Evolutionary conservation across 1,140 invertebrate species (phyloP), one percentile per base, ranked within the genome.

Genomic region (Sycophila sp.): DNA sequence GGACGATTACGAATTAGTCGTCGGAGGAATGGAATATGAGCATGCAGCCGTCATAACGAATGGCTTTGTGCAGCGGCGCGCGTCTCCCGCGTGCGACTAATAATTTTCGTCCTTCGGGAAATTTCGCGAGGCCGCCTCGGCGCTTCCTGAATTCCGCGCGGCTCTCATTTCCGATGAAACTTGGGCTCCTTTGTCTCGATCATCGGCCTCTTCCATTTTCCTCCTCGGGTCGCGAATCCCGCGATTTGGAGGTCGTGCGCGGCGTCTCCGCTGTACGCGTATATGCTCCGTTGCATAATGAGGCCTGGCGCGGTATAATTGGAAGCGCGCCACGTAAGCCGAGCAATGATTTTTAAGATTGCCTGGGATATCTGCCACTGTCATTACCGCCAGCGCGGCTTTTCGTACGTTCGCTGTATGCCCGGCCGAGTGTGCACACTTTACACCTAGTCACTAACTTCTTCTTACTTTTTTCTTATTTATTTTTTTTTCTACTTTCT

Each of bases 41-140:
- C 17, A 24, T 8, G 11, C 36, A 2, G 17, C n/a, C 10, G 42
- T 34, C 4, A 36, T 38, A 26, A 19, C n/a, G 53, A 36, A 36
- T 4, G 13, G 22, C 42, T 49, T 49, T 24, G 51, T 32, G 28
- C 51, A 32, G 51, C 28, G 2, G 47, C 47, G 47, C 47, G 45
- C 19, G 19, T 58, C 15, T 10, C 32, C 19, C n/a, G 17, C 26
- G n/a, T 8, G n/a, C 11, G 28, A 13, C 34, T 38, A 53, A 56
- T 51, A 68, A 68, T 59, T 68, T 32, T 47, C 42, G 32, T 68
- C 66, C 66, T 67, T 67, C 28, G 53, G 10, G 7, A 26, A 40
- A 42, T 34, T 63, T 47, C 60, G 8, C 51, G 17, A 32, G 38
- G 62, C 7, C 26, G 28, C 36, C 38, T 59, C 59, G 58, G 55